A percentile compares a stretch with the other conserved stretches of the same genome.
These are phyloP conservation scores for Myiopsitta monachus DNA, from an alignment of 2,113 vertebrate species.

Conservation along the genomic window DNA sequence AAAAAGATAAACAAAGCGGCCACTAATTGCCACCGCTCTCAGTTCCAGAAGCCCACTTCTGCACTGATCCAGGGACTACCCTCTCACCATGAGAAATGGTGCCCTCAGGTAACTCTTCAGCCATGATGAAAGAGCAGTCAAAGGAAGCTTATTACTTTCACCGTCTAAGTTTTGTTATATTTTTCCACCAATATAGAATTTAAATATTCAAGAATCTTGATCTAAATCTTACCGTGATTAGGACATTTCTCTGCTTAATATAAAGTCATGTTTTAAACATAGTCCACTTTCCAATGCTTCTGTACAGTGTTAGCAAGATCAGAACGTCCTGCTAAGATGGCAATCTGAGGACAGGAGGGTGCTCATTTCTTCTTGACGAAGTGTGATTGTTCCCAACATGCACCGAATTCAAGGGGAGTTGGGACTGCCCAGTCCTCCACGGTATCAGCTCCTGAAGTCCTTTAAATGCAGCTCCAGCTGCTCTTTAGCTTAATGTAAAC, in stretches of 20 bases:
- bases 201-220: not conserved
- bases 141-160: not conserved
- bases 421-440: not conserved
- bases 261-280: not conserved
- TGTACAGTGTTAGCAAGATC: not conserved
- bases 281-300: not conserved
- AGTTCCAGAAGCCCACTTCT: not conserved
- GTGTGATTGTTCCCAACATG: not conserved
- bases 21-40: constrained; percentile 28
- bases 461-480: not conserved
- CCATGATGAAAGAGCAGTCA: not conserved
- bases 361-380: not conserved
- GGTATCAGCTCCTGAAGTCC: not conserved
- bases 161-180: not conserved
- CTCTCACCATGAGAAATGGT: not conserved
- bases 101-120: constrained; percentile 18
- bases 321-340: not conserved
- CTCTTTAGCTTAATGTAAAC: not conserved
- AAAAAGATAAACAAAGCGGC: constrained; percentile 18
- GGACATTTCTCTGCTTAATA: not conserved
- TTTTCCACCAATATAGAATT: not conserved
- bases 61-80: not conserved
- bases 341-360: not conserved
- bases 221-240: not conserved
- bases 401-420: not conserved